These are phyloP conservation scores for Taxidea taxus DNA, from an alignment of 2,113 vertebrate species.

Conservation along the genomic window DNA sequence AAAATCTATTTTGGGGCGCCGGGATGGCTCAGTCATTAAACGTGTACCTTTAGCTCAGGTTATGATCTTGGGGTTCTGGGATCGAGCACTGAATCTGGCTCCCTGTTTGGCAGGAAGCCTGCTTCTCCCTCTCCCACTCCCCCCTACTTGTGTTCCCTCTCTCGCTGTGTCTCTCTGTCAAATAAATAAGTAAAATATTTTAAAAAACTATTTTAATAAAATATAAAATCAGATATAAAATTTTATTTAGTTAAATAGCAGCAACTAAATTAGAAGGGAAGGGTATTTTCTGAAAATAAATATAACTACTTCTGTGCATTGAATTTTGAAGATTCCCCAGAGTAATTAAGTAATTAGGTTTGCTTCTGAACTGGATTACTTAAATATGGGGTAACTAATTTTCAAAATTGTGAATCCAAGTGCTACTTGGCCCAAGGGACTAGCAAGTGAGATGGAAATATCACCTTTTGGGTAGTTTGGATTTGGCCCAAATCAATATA, in stretches of 20 bases:
- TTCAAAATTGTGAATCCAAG: conserved; percentile 41
- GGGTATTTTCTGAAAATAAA: conserved; percentile 47
- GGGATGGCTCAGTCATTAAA: too few species aligned
- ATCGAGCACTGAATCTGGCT: too few species aligned
- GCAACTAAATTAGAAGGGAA: neutral
- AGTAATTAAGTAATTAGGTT: conserved; percentile 56
- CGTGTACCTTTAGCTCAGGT: too few species aligned
- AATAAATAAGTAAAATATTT: too few species aligned
- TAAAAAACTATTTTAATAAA: neutral
- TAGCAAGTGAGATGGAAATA: neutral
- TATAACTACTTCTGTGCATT: neutral
- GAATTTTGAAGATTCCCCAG: conserved; percentile 36
- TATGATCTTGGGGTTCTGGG: too few species aligned
- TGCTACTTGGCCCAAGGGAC: neutral
- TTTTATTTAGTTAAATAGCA: neutral
- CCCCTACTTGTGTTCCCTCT: too few species aligned
- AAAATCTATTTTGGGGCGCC: neutral
- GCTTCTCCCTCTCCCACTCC: too few species aligned
- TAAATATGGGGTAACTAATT: conserved; percentile 51
- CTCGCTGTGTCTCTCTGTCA: too few species aligned
- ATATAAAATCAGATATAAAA: conserved; percentile 9
- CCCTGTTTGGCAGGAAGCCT: too few species aligned
- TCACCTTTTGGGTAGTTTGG: neutral
- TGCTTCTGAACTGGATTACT: conserved; percentile 54
- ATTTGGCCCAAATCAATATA: neutral